A percentile compares a stretch with the other conserved stretches of the same genome.
Evolutionary conservation across 2,888 invertebrate species (phyloP).

Genomic region (Acleris cristana): DNA sequence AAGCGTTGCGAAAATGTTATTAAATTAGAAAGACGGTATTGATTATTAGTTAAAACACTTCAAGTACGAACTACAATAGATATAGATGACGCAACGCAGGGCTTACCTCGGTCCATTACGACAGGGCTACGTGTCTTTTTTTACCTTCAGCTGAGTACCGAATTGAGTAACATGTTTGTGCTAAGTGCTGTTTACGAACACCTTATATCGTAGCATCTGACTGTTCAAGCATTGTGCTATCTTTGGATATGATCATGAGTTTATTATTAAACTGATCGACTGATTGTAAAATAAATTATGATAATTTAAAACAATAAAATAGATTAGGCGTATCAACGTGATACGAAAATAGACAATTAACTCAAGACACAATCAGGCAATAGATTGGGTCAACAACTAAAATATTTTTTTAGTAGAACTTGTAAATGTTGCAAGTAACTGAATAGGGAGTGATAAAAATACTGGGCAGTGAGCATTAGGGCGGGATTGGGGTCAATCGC

Average conservation of each 20-base stretch:
- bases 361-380: background rate
- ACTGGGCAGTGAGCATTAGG: conserved; percentile 70
- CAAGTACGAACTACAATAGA: conserved; percentile 10
- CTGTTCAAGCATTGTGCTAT: conserved; percentile 9
- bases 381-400: background rate
- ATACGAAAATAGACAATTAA: conserved; percentile 14
- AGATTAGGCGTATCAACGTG: conserved; percentile 2
- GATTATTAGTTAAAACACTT: conserved; percentile 8
- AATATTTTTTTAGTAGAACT: background rate
- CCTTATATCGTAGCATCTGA: conserved; percentile 16
- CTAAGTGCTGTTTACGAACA: conserved; percentile 27
- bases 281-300: conserved; percentile 29
- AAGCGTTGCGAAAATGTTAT: background rate
- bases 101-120: conserved; percentile 48
- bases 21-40: background rate
- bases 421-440: conserved; percentile 45
- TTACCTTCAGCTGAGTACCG: conserved; percentile 38
- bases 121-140: conserved; percentile 52
- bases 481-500: conserved; percentile 81
- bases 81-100: conserved; percentile 43
- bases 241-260: conserved; percentile 21
- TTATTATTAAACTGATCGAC: conserved; percentile 29
- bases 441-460: conserved; percentile 73
- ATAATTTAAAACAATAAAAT: conserved; percentile 17
- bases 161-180: conserved; percentile 43